phyloP scores from a whole-genome alignment of 2,113 vertebrate genomes.

The Trochalopteron elliotii region DNA sequence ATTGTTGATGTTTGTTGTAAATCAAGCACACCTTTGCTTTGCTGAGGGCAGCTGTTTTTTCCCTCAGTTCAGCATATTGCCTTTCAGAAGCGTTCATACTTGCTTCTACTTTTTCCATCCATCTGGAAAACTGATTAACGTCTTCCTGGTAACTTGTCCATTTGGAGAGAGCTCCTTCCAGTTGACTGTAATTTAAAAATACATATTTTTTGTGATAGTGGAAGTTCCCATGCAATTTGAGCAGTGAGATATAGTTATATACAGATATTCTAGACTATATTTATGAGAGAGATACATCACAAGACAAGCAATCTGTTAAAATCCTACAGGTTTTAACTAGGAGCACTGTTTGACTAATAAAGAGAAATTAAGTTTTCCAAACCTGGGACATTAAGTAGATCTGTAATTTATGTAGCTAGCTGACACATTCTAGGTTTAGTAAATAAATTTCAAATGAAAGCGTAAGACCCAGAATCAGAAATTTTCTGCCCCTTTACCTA shows the following conservation, averaged over 20 bases:
- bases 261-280: not conserved
- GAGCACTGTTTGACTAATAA: not conserved
- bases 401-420: not conserved
- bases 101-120: conserved; percentile 91
- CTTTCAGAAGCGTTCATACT: conserved; percentile 82
- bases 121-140: conserved; percentile 87
- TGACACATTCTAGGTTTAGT: not conserved
- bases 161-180: conserved; percentile 93
- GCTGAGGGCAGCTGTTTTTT: conserved; percentile 87
- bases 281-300: not conserved
- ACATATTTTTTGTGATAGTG: not conserved
- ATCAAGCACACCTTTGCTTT: conserved; percentile 85
- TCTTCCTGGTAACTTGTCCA: conserved; percentile 99
- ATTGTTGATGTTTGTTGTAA: not conserved
- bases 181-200: conserved; percentile 81
- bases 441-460: not conserved
- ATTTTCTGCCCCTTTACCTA: not conserved
- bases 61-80: conserved; percentile 87
- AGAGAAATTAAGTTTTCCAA: not conserved
- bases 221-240: not conserved
- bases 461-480: not conserved
- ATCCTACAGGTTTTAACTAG: not conserved
- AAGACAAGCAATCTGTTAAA: not conserved
- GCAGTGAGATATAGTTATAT: not conserved
- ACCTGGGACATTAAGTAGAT: not conserved